A percentile compares a stretch with the other conserved stretches of the same genome.
Evolutionary conservation across 2,797 vertebrate genomes (phyloP).

Genomic region (Sebastes cheni): DNA sequence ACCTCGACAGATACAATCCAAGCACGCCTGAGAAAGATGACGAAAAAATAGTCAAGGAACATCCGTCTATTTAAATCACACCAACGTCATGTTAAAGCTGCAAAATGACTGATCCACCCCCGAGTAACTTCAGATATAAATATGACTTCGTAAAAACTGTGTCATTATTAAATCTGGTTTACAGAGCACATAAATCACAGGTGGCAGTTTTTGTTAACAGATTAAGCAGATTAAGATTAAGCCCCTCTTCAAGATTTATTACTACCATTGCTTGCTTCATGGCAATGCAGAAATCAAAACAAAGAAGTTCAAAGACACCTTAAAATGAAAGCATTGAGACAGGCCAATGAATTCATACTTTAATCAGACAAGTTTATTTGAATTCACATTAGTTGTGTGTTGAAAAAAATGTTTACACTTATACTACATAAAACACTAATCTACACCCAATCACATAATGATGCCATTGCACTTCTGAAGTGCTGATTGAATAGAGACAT

Average conservation of each 20-base stretch:
- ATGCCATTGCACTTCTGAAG: not conserved
- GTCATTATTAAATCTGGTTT: not conserved
- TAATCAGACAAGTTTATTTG: not conserved
- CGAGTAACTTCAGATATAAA: no score
- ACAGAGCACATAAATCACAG: not conserved
- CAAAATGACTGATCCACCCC: not conserved
- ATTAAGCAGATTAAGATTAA: no score
- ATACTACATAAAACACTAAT: no score
- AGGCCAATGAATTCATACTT: not conserved
- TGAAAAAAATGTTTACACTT: no score
- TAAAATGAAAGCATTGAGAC: no score
- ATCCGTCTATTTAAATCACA: not conserved
- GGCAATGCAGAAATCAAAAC: not conserved
- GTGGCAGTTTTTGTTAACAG: not conserved
- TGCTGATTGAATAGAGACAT: not conserved
- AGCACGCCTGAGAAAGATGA: slow-evolving; percentile 84
- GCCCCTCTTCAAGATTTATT: not conserved
- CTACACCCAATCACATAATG: not conserved
- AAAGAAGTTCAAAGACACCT: not conserved
- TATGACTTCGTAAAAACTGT: not conserved
- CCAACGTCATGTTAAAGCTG: not conserved
- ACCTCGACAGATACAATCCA: slow-evolving; percentile 99
- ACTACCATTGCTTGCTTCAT: not conserved
- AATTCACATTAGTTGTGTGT: not conserved
- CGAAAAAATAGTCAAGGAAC: not conserved